Evolutionary conservation across 2,113 vertebrate genomes (phyloP).

Genomic region (Cheilinus undulatus): DNA sequence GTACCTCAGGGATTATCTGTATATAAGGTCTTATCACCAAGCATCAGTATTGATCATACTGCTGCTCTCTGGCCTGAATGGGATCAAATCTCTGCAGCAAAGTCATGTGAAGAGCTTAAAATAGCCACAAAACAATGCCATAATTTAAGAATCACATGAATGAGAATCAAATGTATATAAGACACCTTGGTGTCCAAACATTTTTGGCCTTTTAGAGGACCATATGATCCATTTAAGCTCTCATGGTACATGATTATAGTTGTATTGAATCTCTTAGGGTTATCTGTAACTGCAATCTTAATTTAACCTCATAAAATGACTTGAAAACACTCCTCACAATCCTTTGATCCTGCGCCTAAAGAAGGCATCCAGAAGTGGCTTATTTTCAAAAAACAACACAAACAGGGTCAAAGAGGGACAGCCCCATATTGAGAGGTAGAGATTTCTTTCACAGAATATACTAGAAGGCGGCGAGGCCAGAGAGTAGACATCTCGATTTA

Average conservation of each 20-base stretch:
- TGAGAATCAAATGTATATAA: not conserved
- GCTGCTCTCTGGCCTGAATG: not conserved
- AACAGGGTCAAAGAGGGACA: not conserved
- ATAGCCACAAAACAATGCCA: too few relatives aligned
- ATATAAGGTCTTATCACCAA: not conserved
- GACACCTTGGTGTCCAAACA: not conserved
- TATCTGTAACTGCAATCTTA: not conserved
- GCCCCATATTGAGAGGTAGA: not conserved
- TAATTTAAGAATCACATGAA: too few relatives aligned
- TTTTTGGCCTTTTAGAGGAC: not conserved
- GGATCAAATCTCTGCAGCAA: not conserved
- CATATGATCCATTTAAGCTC: not conserved
- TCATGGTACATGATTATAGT: too few relatives aligned
- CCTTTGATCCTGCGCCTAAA: not conserved
- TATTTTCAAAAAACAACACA: not conserved
- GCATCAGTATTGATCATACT: not conserved
- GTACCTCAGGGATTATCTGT: not conserved
- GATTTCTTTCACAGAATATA: slow-evolving; percentile 20
- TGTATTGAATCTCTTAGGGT: not conserved
- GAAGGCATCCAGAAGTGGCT: not conserved
- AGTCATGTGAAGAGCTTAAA: not conserved
- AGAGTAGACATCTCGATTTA: slow-evolving; percentile 59
- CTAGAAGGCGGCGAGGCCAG: slow-evolving; percentile 39
- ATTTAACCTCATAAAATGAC: not conserved
- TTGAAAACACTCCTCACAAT: not conserved